Base-by-base conservation (phyloP, 2,113 vertebrate species). In the Scortum barcoo region DNA sequence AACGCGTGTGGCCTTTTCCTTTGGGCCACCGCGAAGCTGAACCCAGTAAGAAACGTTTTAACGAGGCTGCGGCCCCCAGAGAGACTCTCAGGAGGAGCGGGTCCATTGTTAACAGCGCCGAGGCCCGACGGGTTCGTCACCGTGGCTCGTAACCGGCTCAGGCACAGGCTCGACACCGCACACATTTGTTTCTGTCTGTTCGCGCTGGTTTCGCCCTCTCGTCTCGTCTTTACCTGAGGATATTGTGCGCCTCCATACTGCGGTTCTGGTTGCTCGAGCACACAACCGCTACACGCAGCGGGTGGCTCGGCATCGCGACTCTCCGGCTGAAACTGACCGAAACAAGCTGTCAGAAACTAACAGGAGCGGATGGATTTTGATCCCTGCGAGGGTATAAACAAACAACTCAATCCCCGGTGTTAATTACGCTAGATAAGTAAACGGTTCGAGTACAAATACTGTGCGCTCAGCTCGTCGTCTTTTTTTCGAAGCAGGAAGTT, bases 191-290 rank as follows among this genome's bases (percentile, higher is more conserved):
- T 70, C 17, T 71, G 40, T 86, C 71, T 22, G 46, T 83, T 71
- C 54, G 8, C 7, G 53, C 63, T n/a, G 12, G 7, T n/a, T 67
- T 60, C 30, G 33, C 26, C 46, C 36, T 30, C 11, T 79, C 40
- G 57, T 38, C 2, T 88, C 72, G 30, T 90, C 83, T 91, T 94
- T 99, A 99, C 98, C 98, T 99, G 96, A 99, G 98, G 95, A 99
- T 98, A 95, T 97, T 99, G 96, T 99, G 97, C 92, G 97, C 98
- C 95, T 99, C 98, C 98, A 99, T 99, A 94, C 97, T 99, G 93
- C 97, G 97, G 96, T 99, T 99, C 96, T 99, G 98, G 96, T 99
- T 99, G 94, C 97, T 99, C 86, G 96, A 99, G 94, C 98, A 99
- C 90, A 99, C 97, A 89, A 99, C 98, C 87, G 97, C 97, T 92